Evolutionary conservation across 2,113 vertebrate species (phyloP).

Genomic region (Ramphastos sulfuratus): DNA sequence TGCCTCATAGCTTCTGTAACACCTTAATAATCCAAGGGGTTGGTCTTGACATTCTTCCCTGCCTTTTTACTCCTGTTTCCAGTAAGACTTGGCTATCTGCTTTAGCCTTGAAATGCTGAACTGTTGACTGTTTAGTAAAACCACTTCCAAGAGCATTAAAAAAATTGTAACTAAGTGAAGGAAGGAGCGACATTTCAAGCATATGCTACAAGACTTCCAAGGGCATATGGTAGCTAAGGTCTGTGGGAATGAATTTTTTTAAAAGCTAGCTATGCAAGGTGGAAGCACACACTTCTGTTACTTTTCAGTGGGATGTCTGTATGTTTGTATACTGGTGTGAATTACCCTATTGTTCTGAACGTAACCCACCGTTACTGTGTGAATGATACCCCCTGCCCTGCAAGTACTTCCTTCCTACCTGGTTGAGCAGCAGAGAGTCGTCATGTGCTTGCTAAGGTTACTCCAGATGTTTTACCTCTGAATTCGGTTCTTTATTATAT

Average conservation of each 20-base stretch:
- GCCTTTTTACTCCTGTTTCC: background rate
- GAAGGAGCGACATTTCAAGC: background rate
- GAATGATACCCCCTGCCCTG: background rate
- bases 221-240: background rate
- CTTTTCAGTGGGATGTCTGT: background rate
- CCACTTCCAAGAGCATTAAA: background rate
- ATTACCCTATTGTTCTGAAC: background rate
- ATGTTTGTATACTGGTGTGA: background rate
- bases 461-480: background rate
- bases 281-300: background rate
- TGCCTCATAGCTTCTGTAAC: background rate
- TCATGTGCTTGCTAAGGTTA: background rate
- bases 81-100: background rate
- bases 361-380: background rate
- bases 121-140: background rate
- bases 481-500: background rate
- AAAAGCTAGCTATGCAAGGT: background rate
- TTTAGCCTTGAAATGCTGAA: background rate
- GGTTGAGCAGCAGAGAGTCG: background rate
- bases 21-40: background rate
- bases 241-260: background rate
- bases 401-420: background rate
- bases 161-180: background rate
- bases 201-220: background rate
- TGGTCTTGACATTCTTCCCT: background rate